Conservation (phyloP, 2,113 vertebrate species). For the human region GRCh38 chr19:27975001-27975500, state of each 20-base stretch:
- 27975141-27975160: neutral
- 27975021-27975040: neutral
- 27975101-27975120: slow-evolving; percentile 28
- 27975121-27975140: neutral
- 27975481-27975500: neutral
- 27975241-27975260: neutral
- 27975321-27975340: neutral
- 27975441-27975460: neutral
- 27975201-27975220: neutral
- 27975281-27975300: neutral
- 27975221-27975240: neutral
- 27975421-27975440: neutral
- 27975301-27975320: neutral
- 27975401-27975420: neutral
- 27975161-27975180: neutral
- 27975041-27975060: neutral
- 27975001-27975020: neutral
- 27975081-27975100: slow-evolving; percentile 25
- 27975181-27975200: neutral
- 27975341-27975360: neutral
- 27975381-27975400: neutral
- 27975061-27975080: neutral
- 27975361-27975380: neutral
- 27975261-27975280: neutral
- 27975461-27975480: neutral